phyloP scores from a whole-genome alignment of 2,888 invertebrate genomes.

The Callimorpha dominula region DNA sequence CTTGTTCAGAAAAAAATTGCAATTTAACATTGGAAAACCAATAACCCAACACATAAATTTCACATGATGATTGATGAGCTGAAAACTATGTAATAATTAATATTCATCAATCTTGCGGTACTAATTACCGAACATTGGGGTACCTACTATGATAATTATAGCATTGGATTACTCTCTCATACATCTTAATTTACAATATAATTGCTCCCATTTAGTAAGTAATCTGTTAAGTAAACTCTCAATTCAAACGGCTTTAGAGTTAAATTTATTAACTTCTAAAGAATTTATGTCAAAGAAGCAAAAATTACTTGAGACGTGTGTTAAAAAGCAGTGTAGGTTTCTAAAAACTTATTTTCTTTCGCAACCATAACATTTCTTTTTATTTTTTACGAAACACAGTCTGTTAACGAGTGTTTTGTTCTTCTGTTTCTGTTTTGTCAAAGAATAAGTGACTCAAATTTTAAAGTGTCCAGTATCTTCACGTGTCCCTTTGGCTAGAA shows the following conservation, averaged over 20 bases:
- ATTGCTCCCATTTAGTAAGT: not conserved
- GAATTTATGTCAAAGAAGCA: not conserved
- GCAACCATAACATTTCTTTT: too few species aligned
- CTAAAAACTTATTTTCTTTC: not conserved
- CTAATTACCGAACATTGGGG: not conserved
- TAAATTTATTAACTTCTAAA: not conserved
- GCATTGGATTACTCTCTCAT: not conserved
- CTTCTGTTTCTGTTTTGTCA: too few species aligned
- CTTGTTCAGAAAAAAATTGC: too few species aligned
- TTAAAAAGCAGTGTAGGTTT: not conserved
- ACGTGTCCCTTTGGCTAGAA: too few species aligned
- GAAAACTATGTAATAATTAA: conserved; percentile 15
- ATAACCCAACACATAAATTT: conserved; percentile 6
- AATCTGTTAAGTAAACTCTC: not conserved
- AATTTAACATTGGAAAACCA: not conserved
- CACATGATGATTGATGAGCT: conserved; percentile 17
- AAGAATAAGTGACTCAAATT: too few species aligned
- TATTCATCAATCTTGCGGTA: conserved; percentile 15
- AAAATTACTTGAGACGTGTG: not conserved
- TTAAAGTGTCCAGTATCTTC: too few species aligned
- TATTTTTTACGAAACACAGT: too few species aligned
- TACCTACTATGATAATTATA: not conserved
- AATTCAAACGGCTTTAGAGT: not conserved
- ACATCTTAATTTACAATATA: not conserved
- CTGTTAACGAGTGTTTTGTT: too few species aligned